Base-by-base conservation (phyloP, 2,113 vertebrate species). In the Aix galericulata region DNA sequence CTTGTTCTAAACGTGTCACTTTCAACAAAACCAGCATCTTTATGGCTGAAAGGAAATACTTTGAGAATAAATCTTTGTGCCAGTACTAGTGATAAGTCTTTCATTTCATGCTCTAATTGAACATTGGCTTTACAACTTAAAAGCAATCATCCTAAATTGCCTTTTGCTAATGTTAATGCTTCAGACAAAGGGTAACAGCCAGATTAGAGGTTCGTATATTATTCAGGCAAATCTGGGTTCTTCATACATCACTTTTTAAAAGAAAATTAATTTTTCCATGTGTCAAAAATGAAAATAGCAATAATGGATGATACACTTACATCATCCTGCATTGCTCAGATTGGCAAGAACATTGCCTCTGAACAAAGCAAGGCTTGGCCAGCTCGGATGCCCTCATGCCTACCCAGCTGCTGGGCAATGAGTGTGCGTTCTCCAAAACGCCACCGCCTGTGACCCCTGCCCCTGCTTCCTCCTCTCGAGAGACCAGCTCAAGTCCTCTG, bases 41-140 rank as follows among this genome's bases (percentile, higher is more conserved):
- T 89, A 42, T 69, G 53, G 59, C 71, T 91, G 81, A 89, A 85
- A 97, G 93, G 84, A 93, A 94, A 89, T 82, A 91, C 53, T 91
- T 69, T 48, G 84, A 21, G 80, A 85, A 91, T 95, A 95, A 92
- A 93, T 90, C 84, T 91, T 73, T 73, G 9, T 81, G 86, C 53
- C 81, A 93, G 91, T 40, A 7, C 71, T 88, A 93, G 87, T 83
- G 89, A 85, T 93, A 96, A 87, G 94, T 89, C 91, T 93, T 93
- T 87, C 94, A 94, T 94, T 96, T 96, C 95, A 93, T 93, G 91
- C 92, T 89, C 73, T 95, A 95, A 96, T 95, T 96, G 95, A 97
- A 88, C 73, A 78, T 69, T 93, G 85, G 89, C 87, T 94, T 95
- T 91, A 93, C 94, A 93, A 90, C 89, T 93, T 96, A 91, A 94